These are phyloP conservation scores for Pachycephus smyrnensis DNA, from an alignment of 2,888 invertebrate species.

Conservation along the genomic window DNA sequence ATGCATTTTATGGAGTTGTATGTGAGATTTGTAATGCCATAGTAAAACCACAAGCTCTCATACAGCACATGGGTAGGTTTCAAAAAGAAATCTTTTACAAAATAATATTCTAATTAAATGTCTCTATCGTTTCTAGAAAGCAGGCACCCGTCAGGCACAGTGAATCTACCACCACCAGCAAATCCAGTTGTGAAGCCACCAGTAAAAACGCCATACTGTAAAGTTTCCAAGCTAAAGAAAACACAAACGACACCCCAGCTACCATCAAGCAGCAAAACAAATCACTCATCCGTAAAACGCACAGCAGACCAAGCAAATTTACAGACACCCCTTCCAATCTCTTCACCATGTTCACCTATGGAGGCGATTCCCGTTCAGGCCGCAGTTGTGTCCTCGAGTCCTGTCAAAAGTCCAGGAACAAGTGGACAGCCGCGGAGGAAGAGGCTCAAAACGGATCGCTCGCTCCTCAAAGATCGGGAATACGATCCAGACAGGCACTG, in stretches of 20 bases:
- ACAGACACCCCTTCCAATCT: constrained; percentile 46
- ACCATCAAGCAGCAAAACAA: constrained; percentile 30
- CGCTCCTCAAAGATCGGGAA: constrained; percentile 71
- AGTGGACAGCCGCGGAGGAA: constrained; percentile 58
- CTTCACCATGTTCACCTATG: constrained; percentile 59
- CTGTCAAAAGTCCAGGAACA: constrained; percentile 57
- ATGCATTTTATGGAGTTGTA: constrained; percentile 80
- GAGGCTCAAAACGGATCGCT: constrained; percentile 61
- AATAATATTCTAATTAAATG: neutral
- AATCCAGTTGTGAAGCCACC: constrained; percentile 53
- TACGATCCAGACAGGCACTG: constrained; percentile 88
- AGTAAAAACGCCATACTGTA: constrained; percentile 62
- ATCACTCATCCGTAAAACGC: constrained; percentile 56
- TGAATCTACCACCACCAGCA: constrained; percentile 58
- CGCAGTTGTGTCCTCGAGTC: constrained; percentile 42
- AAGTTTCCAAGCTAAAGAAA: constrained; percentile 62
- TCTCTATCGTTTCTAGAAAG: constrained; percentile 49
- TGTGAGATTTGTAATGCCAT: constrained; percentile 83
- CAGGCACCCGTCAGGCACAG: constrained; percentile 60
- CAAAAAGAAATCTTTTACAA: neutral
- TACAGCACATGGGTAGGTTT: constrained; percentile 74
- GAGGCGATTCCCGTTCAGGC: constrained; percentile 53
- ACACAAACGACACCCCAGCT: constrained; percentile 45
- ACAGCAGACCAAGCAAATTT: constrained; percentile 45
- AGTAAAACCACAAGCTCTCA: constrained; percentile 83